These are phyloP conservation scores for Parotocinclus haroldoi DNA, from an alignment of 2,797 vertebrate species.

Conservation along the genomic window DNA sequence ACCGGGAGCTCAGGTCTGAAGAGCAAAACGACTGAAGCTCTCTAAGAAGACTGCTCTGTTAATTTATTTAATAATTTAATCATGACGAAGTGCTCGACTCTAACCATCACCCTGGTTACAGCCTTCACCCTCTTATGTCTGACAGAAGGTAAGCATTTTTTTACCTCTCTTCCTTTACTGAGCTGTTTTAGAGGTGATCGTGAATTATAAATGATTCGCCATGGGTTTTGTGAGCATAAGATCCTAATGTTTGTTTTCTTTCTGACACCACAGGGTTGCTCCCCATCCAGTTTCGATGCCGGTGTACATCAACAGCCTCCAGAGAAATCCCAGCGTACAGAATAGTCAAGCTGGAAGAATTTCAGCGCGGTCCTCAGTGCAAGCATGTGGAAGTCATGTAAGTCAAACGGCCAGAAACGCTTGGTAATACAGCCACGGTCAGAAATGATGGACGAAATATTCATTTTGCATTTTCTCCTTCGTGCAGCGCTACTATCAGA, in stretches of 20 bases:
- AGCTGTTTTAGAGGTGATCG: background rate
- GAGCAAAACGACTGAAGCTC: background rate
- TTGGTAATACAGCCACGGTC: too few species aligned
- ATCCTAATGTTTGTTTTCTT: too few species aligned
- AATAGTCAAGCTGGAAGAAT: slow-evolving; percentile 1
- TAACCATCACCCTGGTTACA: background rate
- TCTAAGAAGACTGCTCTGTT: background rate
- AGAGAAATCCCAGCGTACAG: background rate
- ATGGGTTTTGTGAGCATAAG: background rate
- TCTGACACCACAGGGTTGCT: too few species aligned
- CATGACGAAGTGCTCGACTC: background rate
- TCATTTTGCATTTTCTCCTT: background rate
- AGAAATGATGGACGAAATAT: too few species aligned
- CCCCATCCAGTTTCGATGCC: background rate
- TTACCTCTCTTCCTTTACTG: background rate
- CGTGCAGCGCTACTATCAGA: background rate
- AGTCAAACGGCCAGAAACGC: too few species aligned
- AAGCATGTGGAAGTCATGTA: slow-evolving; percentile 56
- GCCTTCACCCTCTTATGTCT: slow-evolving; percentile 10
- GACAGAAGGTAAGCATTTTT: slow-evolving; percentile 14
- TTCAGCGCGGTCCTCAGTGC: slow-evolving; percentile 43
- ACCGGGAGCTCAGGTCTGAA: background rate
- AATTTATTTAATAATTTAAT: background rate
- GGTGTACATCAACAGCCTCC: background rate
- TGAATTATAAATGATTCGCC: background rate